Conservation (phyloP, 2,797 vertebrate genomes). For the Parauchenoglanis punctatus region DNA sequence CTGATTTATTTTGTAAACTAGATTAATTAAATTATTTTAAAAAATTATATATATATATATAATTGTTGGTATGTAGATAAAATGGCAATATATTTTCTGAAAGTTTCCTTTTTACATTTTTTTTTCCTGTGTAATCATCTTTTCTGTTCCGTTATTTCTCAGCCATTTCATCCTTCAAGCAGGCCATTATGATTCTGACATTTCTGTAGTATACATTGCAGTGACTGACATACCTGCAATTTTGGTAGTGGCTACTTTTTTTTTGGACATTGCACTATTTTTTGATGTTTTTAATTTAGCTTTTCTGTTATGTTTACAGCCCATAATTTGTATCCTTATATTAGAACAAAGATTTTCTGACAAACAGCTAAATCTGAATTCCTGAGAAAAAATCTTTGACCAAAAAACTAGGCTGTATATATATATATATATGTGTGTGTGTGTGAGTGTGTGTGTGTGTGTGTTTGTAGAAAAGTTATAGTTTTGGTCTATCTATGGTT, state of each 20-base stretch:
- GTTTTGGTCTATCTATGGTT: not conserved
- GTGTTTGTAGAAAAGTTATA: not conserved
- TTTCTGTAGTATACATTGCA: slow-evolving; percentile 5
- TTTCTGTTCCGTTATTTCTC: not conserved
- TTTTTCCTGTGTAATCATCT: not conserved
- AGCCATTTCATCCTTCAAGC: slow-evolving; percentile 25
- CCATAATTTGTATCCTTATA: not conserved
- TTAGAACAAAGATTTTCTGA: not conserved
- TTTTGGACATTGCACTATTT: not conserved
- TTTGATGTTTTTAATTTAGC: not conserved
- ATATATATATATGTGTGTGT: no score
- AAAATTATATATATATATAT: not conserved
- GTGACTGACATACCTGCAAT: not conserved
- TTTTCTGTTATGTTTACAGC: not conserved
- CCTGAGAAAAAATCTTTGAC: not conserved
- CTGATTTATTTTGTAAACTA: not conserved
- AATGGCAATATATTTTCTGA: not conserved
- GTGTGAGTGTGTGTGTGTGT: no score
- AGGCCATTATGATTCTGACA: slow-evolving; percentile 28
- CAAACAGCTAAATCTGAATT: not conserved
- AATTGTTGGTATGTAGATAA: not conserved
- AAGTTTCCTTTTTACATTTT: not conserved
- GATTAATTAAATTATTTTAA: not conserved
- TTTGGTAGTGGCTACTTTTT: not conserved
- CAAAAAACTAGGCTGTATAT: not conserved